Evolutionary conservation across 2,797 vertebrate species (phyloP).

Genomic region (Holocentrus rufus): DNA sequence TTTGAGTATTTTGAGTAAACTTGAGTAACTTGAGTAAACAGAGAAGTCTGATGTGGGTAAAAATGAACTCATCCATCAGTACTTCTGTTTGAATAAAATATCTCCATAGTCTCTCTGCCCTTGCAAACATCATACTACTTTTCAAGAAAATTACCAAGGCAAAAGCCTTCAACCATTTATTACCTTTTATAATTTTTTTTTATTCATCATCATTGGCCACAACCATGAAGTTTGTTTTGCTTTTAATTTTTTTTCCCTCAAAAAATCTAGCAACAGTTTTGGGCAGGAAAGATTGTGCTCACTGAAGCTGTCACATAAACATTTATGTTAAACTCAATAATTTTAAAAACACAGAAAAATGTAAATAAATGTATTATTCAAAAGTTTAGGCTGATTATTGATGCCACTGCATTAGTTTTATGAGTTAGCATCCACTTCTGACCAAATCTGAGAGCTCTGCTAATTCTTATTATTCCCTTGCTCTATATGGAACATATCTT

Average conservation of each 20-base stretch:
- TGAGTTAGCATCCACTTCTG: background rate
- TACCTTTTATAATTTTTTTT: background rate
- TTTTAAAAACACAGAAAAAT: background rate
- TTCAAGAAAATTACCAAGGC: background rate
- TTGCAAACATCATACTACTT: background rate
- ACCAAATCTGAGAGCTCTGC: background rate
- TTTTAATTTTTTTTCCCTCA: too few relatives aligned
- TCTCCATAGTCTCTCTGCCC: background rate
- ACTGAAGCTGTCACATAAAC: background rate
- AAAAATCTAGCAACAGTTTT: too few relatives aligned
- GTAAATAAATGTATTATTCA: background rate
- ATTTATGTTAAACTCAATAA: background rate
- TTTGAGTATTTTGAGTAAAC: too few relatives aligned
- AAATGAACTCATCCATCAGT: too few relatives aligned
- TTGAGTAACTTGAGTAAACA: too few relatives aligned
- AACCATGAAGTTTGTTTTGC: too few relatives aligned
- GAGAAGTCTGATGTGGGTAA: background rate
- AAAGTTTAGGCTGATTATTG: constrained; percentile 9
- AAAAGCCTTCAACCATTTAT: background rate
- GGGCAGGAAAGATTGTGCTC: background rate
- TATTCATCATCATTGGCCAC: too few relatives aligned
- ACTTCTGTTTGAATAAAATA: too few relatives aligned
- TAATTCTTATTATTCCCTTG: constrained; percentile 52
- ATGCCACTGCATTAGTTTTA: constrained; percentile 8
- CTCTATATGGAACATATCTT: constrained; percentile 71